Conservation (phyloP, 2,113 vertebrate species). For the Poeciliopsis prolifica region DNA sequence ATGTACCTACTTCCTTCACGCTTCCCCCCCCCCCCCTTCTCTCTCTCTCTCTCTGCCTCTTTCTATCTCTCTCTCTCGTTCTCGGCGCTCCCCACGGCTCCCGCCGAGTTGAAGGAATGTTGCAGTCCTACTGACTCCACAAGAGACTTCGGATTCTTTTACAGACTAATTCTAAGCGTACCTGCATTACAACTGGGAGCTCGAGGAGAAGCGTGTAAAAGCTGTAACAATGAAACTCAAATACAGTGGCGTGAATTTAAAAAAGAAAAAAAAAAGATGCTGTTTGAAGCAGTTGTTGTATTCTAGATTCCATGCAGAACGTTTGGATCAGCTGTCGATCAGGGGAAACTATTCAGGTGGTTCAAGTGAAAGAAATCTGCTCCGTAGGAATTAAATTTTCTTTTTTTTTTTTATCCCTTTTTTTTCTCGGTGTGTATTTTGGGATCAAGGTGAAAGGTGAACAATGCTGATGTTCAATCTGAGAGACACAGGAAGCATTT, state of each 20-base stretch:
- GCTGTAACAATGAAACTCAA: slow-evolving; percentile 76
- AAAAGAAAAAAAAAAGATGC: slow-evolving; percentile 72
- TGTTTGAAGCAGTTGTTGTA: slow-evolving; percentile 81
- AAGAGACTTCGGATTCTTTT: slow-evolving; percentile 80
- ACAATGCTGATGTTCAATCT: slow-evolving; percentile 70
- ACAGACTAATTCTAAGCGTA: slow-evolving; percentile 59
- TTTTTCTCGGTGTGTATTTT: slow-evolving; percentile 72
- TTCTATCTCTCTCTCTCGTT: slow-evolving; percentile 9
- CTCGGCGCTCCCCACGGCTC: slow-evolving; percentile 60
- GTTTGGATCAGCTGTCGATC: slow-evolving; percentile 72
- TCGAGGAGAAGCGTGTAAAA: slow-evolving; percentile 69
- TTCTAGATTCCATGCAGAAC: slow-evolving; percentile 79
- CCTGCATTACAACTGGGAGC: slow-evolving; percentile 61
- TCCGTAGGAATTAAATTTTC: slow-evolving; percentile 66
- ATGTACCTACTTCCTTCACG: slow-evolving; percentile 19
- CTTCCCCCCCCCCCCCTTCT: neutral
- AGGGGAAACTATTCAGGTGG: slow-evolving; percentile 64
- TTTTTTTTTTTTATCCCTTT: slow-evolving; percentile 61
- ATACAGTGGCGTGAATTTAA: slow-evolving; percentile 74
- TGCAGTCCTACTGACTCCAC: slow-evolving; percentile 69
- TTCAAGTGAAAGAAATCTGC: slow-evolving; percentile 62
- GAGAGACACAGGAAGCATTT: slow-evolving; percentile 74
- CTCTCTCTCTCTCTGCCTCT: neutral
- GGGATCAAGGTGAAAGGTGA: slow-evolving; percentile 74
- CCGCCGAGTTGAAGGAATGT: slow-evolving; percentile 71